A percentile compares a stretch with the other conserved stretches of the same genome.
Evolutionary conservation across 2,797 vertebrate genomes (phyloP).

Genomic region (Labroides dimidiatus): DNA sequence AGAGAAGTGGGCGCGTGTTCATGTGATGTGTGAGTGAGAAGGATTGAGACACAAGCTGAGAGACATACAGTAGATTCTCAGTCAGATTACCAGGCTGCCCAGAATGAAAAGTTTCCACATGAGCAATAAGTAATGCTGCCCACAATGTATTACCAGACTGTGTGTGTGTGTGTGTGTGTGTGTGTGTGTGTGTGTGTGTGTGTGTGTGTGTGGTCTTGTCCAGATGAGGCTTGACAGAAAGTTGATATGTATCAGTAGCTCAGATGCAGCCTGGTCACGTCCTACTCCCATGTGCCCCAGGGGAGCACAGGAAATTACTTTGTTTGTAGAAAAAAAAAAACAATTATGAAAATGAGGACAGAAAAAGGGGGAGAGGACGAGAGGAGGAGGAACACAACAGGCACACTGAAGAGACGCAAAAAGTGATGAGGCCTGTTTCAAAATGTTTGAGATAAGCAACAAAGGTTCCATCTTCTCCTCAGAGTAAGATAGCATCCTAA

Average conservation of each 20-base stretch:
- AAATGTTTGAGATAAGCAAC: conserved; percentile 33
- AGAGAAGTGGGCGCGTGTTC: not conserved
- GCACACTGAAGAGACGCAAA: conserved; percentile 3
- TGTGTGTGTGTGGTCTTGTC: conserved; percentile 30
- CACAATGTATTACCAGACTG: not conserved
- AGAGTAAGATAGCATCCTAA: conserved; percentile 36
- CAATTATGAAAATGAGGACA: conserved; percentile 52
- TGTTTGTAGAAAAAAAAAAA: conserved; percentile 55
- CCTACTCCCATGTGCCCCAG: conserved; percentile 16
- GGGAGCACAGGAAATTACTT: conserved; percentile 62
- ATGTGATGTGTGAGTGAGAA: conserved; percentile 4
- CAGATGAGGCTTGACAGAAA: conserved; percentile 37
- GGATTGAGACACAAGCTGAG: not conserved
- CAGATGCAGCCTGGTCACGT: conserved; percentile 45
- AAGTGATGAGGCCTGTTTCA: not conserved
- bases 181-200: conserved; percentile 22
- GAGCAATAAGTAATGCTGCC: conserved; percentile 11
- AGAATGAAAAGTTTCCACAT: conserved; percentile 42
- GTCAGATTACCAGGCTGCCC: conserved; percentile 32
- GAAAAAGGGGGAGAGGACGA: not conserved
- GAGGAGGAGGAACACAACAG: not conserved
- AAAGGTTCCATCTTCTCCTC: conserved; percentile 22
- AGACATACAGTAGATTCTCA: conserved; percentile 6
- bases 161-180: conserved; percentile 7
- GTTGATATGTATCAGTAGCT: conserved; percentile 55